These are phyloP conservation scores for Troides oblongomaculatus DNA, from an alignment of 2,888 invertebrate genomes.

Conservation along the genomic window DNA sequence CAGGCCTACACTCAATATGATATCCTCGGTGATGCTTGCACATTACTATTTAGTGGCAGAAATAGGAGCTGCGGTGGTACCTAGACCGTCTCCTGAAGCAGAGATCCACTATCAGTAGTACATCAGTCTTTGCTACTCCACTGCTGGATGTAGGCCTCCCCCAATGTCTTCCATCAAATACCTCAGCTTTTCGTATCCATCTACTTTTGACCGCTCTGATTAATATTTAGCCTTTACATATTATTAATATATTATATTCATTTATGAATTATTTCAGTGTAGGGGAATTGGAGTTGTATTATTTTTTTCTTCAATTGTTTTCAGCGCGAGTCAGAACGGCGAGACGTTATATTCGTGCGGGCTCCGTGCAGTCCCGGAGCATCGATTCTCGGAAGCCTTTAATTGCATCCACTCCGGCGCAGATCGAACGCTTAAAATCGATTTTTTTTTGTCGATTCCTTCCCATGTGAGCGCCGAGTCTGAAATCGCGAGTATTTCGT, in stretches of 20 bases:
- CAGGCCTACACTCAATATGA: too few species aligned
- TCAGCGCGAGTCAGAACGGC: conserved; percentile 23
- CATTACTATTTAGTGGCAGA: too few species aligned
- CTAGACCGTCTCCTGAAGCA: too few species aligned
- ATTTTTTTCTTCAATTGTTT: conserved; percentile 28
- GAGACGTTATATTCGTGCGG: conserved; percentile 45
- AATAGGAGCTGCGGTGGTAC: too few species aligned
- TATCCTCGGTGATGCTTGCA: too few species aligned
- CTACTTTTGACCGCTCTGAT: too few species aligned
- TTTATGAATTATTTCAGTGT: conserved; percentile 37
- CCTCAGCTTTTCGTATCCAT: too few species aligned
- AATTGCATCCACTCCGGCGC: conserved; percentile 74
- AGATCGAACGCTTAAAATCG: conserved; percentile 78
- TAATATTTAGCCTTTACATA: background rate
- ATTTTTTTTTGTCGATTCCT: conserved; percentile 72
- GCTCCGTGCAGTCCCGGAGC: conserved; percentile 54
- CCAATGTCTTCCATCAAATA: too few species aligned
- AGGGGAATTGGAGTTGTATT: conserved; percentile 1
- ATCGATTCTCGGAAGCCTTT: conserved; percentile 73
- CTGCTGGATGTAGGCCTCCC: too few species aligned
- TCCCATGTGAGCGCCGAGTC: conserved; percentile 65
- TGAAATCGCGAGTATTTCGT: conserved; percentile 66
- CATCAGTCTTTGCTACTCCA: too few species aligned
- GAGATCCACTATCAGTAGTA: too few species aligned
- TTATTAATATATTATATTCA: background rate